Conservation (phyloP, 64 coral and sea anemone species). For the Dendrophyllia cribrosa region DNA sequence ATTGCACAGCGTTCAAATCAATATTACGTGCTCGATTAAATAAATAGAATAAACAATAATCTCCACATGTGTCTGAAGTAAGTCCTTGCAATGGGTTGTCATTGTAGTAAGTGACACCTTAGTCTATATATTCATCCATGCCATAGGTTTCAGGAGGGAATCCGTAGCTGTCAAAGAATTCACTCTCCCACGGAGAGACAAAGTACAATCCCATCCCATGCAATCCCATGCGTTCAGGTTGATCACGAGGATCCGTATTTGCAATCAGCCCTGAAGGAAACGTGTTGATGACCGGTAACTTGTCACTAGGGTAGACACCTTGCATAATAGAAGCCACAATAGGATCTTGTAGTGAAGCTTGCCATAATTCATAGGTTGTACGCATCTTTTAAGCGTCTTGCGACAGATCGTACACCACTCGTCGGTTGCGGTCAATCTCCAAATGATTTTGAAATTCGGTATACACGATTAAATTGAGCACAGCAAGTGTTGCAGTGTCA, state of each 20-base stretch:
- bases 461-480: no score
- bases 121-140: background rate
- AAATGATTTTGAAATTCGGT: no score
- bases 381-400: no score
- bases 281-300: no score
- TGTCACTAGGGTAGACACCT: no score
- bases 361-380: background rate
- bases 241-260: slow-evolving; percentile 2
- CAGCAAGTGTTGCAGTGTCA: background rate
- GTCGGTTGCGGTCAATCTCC: no score
- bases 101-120: background rate
- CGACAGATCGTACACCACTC: no score
- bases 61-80: slow-evolving; percentile 7
- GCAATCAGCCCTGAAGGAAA: no score
- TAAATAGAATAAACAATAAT: slow-evolving; percentile 24
- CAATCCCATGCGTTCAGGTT: slow-evolving; percentile 29
- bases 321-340: background rate
- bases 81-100: slow-evolving; percentile 8
- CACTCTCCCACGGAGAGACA: no score
- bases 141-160: no score
- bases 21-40: background rate
- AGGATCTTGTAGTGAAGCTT: background rate
- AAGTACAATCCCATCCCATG: slow-evolving; percentile 8
- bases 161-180: no score
- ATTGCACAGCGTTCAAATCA: background rate